Evolutionary conservation across 2,113 vertebrate genomes (phyloP).

Genomic region (Solea solea): DNA sequence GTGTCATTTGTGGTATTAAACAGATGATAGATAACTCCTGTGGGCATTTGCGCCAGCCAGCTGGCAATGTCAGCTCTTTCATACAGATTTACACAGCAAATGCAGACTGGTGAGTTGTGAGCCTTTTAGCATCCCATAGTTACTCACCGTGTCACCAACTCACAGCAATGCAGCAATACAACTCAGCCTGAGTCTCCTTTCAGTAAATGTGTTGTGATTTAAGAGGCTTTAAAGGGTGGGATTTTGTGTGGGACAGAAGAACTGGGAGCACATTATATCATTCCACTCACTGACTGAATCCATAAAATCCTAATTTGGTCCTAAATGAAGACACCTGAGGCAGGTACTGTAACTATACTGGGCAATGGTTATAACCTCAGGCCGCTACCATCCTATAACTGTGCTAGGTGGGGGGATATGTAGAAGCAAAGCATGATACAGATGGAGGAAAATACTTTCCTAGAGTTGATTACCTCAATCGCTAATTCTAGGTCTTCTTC

Average conservation of each 20-base stretch:
- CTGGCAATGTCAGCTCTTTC: conserved; percentile 22
- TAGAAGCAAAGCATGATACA: too few relatives aligned
- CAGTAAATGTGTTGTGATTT: conserved; percentile 8
- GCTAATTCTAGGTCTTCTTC: too few relatives aligned
- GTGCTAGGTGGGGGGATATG: too few relatives aligned
- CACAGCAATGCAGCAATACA: conserved; percentile 9
- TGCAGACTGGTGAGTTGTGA: conserved; percentile 22
- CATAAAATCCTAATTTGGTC: not conserved
- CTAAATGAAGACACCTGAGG: not conserved
- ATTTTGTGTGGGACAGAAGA: not conserved
- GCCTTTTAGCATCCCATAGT: conserved; percentile 20
- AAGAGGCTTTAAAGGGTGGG: not conserved
- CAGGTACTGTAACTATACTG: not conserved
- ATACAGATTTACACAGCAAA: conserved; percentile 36
- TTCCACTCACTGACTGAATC: not conserved
- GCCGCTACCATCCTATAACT: too few relatives aligned
- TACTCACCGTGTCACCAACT: conserved; percentile 27
- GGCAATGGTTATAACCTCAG: not conserved
- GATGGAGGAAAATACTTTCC: too few relatives aligned
- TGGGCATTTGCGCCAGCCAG: conserved; percentile 12
- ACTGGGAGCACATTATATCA: not conserved
- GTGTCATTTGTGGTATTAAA: conserved; percentile 10
- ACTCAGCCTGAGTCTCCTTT: not conserved
- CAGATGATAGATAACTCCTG: conserved; percentile 1
- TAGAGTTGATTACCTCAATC: too few relatives aligned